Percentiles rank a stretch among this genome's conserved stretches.
These are phyloP conservation scores for Paracyprichromis sp. DNA, from an alignment of 2,113 vertebrate species.

Conservation along the genomic window DNA sequence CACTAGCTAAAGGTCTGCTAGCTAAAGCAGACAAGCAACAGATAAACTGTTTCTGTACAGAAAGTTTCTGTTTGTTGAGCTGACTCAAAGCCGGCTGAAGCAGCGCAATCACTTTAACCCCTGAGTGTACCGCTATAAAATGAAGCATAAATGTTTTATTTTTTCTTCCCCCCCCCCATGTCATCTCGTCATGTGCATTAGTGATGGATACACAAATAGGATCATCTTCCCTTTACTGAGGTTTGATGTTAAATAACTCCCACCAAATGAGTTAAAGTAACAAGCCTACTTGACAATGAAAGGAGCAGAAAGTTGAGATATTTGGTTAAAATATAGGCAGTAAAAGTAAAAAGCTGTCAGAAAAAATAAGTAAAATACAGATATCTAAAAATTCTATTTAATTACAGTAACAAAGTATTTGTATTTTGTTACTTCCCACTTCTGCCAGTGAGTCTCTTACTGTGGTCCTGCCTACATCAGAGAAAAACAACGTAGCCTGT, in stretches of 20 bases:
- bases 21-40: not conserved
- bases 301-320: not conserved
- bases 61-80: not conserved
- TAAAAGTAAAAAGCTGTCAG: not conserved
- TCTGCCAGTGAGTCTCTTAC: not conserved
- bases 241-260: not conserved
- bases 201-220: not conserved
- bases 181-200: not conserved
- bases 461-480: not conserved
- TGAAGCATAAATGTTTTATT: not conserved
- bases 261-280: not conserved
- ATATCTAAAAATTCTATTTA: not conserved
- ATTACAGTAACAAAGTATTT: not conserved
- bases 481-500: not conserved
- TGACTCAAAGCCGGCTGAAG: not conserved
- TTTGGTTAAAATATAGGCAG: not conserved
- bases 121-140: not conserved
- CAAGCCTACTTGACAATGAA: not conserved
- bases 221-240: not conserved
- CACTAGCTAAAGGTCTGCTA: not conserved
- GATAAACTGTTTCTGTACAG: not conserved
- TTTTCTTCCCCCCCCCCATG: fast-evolving
- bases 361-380: not conserved
- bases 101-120: not conserved
- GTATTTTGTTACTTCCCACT: not conserved